Percentiles rank a stretch among this genome's conserved stretches.
Evolutionary conservation across 2,113 vertebrate genomes (phyloP).

Genomic region (Andinoacara biseriatus): DNA sequence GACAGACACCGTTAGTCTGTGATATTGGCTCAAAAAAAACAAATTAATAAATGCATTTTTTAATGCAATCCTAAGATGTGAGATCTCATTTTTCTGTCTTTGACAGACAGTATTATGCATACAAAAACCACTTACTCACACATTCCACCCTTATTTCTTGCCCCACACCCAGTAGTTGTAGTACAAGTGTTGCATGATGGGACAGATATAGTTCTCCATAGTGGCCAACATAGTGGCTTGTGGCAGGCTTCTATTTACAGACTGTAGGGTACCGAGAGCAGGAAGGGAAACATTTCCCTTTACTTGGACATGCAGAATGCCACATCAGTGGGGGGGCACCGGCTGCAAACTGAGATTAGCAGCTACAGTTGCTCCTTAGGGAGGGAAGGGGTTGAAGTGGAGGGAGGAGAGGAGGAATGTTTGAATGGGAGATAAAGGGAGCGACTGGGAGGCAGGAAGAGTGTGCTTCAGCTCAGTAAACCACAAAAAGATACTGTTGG

Average conservation of each 20-base stretch:
- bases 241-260: constrained; percentile 72
- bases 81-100: constrained; percentile 2
- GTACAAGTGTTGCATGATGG: constrained; percentile 49
- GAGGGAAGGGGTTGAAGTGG: neutral
- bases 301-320: constrained; percentile 66
- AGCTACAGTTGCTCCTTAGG: constrained; percentile 49
- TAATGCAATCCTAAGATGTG: neutral
- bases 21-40: neutral
- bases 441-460: constrained; percentile 32
- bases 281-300: constrained; percentile 73
- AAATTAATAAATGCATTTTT: neutral
- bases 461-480: constrained; percentile 17
- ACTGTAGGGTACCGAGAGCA: constrained; percentile 58
- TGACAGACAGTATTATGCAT: neutral
- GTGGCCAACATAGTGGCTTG: constrained; percentile 31
- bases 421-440: constrained; percentile 36
- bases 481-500: constrained; percentile 22
- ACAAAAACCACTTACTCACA: constrained; percentile 2
- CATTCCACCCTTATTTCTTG: constrained; percentile 33
- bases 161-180: constrained; percentile 48
- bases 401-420: constrained; percentile 4
- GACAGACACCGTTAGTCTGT: neutral
- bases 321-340: constrained; percentile 50
- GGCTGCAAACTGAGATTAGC: constrained; percentile 75
- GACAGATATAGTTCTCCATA: constrained; percentile 64